A percentile compares a stretch with the other conserved stretches of the same genome.
These are phyloP conservation scores for Desoria tigrina DNA, from an alignment of 2,888 invertebrate species.

Conservation along the genomic window DNA sequence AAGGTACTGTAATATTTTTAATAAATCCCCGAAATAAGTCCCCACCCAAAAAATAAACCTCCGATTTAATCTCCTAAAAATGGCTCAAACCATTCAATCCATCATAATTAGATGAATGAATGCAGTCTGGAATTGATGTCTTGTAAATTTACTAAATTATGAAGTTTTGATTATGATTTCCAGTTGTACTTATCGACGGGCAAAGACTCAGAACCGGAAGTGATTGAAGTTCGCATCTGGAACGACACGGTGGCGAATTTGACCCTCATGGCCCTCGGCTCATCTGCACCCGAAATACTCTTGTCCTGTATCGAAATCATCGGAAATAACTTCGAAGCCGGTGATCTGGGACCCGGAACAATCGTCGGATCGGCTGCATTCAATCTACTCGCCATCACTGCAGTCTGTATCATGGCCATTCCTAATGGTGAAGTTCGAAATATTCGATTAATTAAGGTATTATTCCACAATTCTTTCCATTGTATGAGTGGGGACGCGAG, in stretches of 20 bases:
- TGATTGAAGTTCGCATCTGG: conserved; percentile 59
- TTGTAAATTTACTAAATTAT: too few relatives aligned
- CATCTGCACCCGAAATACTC: conserved; percentile 63
- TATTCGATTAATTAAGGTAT: conserved; percentile 59
- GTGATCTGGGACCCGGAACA: conserved; percentile 62
- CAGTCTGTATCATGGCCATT: conserved; percentile 61
- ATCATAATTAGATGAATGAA: neutral
- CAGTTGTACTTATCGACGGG: conserved; percentile 51
- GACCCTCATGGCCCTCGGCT: conserved; percentile 63
- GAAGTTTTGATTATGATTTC: too few relatives aligned
- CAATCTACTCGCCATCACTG: conserved; percentile 62
- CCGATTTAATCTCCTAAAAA: neutral
- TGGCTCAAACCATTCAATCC: too few relatives aligned
- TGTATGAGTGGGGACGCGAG: neutral
- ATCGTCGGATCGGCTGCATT: conserved; percentile 64
- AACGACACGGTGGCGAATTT: conserved; percentile 64
- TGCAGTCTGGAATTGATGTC: too few relatives aligned
- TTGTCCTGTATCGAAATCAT: conserved; percentile 62
- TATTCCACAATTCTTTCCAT: too few relatives aligned
- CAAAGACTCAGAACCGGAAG: conserved; percentile 57
- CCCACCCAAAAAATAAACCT: neutral
- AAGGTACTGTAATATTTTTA: conserved; percentile 57
- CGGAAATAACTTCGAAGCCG: conserved; percentile 57
- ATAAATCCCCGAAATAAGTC: neutral
- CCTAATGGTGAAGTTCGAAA: conserved; percentile 57